These are phyloP conservation scores for Triplophysa tibetana DNA, from an alignment of 2,113 vertebrate genomes.

Conservation along the genomic window DNA sequence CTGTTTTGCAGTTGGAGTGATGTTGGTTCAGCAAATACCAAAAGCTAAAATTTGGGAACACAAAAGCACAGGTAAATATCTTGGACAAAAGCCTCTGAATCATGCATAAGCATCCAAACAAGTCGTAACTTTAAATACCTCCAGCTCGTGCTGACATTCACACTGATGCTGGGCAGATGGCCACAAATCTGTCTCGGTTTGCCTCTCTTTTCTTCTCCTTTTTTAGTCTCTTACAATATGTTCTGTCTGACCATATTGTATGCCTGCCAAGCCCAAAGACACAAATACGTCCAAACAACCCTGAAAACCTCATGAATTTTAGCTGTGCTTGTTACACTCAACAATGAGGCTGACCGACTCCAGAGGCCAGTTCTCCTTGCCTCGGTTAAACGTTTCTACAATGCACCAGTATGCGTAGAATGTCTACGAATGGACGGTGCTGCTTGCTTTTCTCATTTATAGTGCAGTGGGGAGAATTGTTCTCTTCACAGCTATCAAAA, in stretches of 20 bases:
- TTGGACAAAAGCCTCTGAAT: slow-evolving; percentile 10
- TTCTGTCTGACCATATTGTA: slow-evolving; percentile 28
- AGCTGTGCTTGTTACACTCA: slow-evolving; percentile 1
- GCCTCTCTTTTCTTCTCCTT: background rate
- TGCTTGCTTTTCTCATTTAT: slow-evolving; percentile 28
- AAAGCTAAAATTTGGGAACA: slow-evolving; percentile 1
- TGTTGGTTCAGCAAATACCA: background rate
- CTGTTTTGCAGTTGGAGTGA: background rate
- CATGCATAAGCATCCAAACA: background rate
- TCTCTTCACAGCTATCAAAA: slow-evolving; percentile 3
- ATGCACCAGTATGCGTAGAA: background rate
- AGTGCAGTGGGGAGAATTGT: slow-evolving; percentile 9
- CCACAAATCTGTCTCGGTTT: slow-evolving; percentile 2
- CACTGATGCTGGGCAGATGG: slow-evolving; percentile 21
- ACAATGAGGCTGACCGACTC: background rate
- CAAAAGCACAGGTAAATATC: slow-evolving; percentile 12
- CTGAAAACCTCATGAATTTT: slow-evolving; percentile 40
- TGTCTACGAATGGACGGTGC: background rate
- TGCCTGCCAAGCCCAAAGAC: slow-evolving; percentile 26
- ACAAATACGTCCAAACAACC: slow-evolving; percentile 21
- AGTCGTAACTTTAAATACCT: slow-evolving; percentile 22
- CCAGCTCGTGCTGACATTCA: background rate
- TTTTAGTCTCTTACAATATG: slow-evolving; percentile 16
- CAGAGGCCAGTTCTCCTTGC: slow-evolving; percentile 6
- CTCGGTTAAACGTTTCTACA: slow-evolving; percentile 22